Conservation (phyloP, 2,113 vertebrate genomes). For the Pseudorasbora parva region DNA sequence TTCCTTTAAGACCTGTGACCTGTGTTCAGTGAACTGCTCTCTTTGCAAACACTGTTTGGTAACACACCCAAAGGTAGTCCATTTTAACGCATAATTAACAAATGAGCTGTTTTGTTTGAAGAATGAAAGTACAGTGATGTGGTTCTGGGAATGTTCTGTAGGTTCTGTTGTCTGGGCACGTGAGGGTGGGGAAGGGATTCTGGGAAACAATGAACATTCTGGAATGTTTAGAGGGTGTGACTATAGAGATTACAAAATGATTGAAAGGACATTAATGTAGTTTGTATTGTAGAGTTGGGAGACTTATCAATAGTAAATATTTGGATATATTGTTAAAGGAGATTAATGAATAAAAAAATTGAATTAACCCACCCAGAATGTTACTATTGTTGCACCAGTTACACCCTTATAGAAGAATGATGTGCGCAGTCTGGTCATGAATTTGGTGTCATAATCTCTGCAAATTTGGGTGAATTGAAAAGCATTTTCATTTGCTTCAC, state of each 20-base stretch:
- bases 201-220: conserved; percentile 35
- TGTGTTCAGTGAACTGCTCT: neutral
- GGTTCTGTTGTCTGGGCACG: conserved; percentile 16
- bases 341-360: neutral
- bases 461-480: neutral
- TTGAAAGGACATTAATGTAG: neutral
- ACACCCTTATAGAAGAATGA: neutral
- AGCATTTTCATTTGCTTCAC: neutral
- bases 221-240: conserved; percentile 46
- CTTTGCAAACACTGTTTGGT: neutral
- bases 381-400: neutral
- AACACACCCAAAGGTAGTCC: conserved; percentile 35
- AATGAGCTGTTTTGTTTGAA: neutral
- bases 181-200: conserved; percentile 25
- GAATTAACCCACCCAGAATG: neutral
- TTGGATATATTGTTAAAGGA: conserved; percentile 26
- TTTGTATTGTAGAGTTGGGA: conserved; percentile 18
- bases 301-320: conserved; percentile 38
- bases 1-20: neutral
- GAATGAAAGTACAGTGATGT: neutral
- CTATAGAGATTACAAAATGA: conserved; percentile 16
- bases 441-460: neutral
- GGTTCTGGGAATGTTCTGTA: neutral
- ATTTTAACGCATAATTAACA: conserved; percentile 39
- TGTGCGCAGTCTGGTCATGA: neutral